phyloP scores from a whole-genome alignment of 2,888 invertebrate species.

The Oscheius myriophilus region DNA sequence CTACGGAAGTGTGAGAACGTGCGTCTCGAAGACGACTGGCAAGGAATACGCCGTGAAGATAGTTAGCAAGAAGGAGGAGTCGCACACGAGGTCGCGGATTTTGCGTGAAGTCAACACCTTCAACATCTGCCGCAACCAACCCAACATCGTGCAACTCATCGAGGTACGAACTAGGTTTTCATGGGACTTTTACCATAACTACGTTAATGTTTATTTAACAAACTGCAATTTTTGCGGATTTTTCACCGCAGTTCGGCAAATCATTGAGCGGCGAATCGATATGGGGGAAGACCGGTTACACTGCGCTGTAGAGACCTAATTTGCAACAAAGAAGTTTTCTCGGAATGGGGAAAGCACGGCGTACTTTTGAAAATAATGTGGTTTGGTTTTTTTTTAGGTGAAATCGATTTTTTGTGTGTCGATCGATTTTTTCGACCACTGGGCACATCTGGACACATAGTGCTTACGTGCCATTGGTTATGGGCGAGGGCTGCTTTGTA shows the following conservation, averaged over 20 bases:
- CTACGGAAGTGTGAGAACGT: constrained; percentile 75
- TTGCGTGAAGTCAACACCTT: constrained; percentile 99
- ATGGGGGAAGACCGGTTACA: neutral
- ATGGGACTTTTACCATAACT: no score
- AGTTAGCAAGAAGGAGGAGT: constrained; percentile 75
- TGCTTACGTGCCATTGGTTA: no score
- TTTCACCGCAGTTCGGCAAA: no score
- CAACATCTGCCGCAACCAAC: constrained; percentile 96
- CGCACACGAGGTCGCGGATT: constrained; percentile 90
- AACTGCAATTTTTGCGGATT: no score
- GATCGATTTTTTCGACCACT: no score
- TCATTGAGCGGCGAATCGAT: constrained; percentile 32
- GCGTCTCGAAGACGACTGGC: constrained; percentile 78
- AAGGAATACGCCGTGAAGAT: constrained; percentile 90
- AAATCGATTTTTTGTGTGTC: no score
- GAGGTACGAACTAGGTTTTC: constrained; percentile 74
- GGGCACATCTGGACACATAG: no score
- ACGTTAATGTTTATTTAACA: no score
- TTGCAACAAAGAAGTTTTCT: neutral
- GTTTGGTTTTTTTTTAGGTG: no score
- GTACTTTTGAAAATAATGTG: neutral
- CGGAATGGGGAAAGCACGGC: no score
- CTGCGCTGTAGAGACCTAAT: neutral
- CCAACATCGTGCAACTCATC: constrained; percentile 94
- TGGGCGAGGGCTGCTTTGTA: no score